Base-by-base conservation (phyloP, 2,888 invertebrate genomes). In the Mythimna ferrago region DNA sequence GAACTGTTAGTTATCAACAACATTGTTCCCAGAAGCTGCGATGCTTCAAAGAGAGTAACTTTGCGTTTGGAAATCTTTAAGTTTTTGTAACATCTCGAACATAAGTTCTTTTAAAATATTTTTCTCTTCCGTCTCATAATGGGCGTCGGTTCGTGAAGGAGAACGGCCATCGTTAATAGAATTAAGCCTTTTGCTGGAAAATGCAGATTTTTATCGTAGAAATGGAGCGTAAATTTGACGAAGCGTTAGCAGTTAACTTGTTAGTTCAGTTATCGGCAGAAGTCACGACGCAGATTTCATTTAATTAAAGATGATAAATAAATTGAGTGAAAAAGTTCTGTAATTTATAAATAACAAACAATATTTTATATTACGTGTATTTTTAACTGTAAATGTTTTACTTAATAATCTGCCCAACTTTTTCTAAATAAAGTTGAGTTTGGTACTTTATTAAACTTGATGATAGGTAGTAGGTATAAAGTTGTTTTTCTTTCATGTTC, bases 171-270 rank as follows among this genome's bases (percentile, higher is more conserved):
- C 66, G 35, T 73, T 73, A 65, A 74, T 62, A 69, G 10, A 85
- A 85, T 85, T 82, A 82, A 62, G 56, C 60, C 51, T 66, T 73
- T 82, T 72, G 62, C 62, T 54, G 61, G n/a, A 61, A 84, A 73
- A 83, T 82, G 58, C 62, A 85, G 56, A 82, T 85, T 82, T 58
- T 48, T 35, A 73, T 70, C 71, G 56, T 61, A 66, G 64, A 69
- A 77, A 48, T 16, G 53, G 32, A 44, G 41, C 21, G 66, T 64
- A 38, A 62, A 67, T 64, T 56, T 66, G 65, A 67, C 65, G 60
- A 67, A 32, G 48, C 66, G 16, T 64, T 48, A 72, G 62, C 26
- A 10, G 4, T 38, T 51, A 44, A 51, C 56, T 75, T 41, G 53
- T 56, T 71, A 58, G 21, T 64, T 10, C 6, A 2, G 51, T 65